phyloP scores from a whole-genome alignment of 2,797 vertebrate species.

The Spinus olivaceus region DNA sequence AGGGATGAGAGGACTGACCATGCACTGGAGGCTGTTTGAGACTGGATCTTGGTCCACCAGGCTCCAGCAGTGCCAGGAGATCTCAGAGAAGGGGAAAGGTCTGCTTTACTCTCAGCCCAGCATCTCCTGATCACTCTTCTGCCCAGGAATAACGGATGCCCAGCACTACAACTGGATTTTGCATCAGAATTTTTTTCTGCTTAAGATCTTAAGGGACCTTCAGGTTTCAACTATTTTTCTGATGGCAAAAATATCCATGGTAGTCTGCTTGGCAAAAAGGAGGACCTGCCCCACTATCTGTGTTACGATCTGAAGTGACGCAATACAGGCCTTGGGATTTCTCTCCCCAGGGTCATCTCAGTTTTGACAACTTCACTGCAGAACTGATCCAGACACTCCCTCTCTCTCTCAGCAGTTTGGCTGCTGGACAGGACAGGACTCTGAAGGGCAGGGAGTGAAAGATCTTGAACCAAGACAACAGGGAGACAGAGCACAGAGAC shows the following conservation, averaged over 20 bases:
- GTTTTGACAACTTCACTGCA: background rate
- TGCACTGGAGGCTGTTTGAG: background rate
- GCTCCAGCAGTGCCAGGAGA: background rate
- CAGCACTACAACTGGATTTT: background rate
- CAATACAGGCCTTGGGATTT: background rate
- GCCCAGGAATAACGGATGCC: background rate
- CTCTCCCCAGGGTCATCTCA: background rate
- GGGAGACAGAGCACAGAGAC: background rate
- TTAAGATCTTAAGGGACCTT: background rate
- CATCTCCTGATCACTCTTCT: background rate
- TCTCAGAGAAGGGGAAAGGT: background rate
- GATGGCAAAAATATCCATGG: background rate
- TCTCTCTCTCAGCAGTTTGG: background rate
- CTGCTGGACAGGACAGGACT: background rate
- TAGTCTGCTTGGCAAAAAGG: background rate
- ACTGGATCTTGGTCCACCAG: background rate
- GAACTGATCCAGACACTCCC: background rate
- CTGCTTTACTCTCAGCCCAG: background rate
- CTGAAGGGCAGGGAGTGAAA: background rate
- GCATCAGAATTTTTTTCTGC: background rate
- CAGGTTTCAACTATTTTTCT: background rate
- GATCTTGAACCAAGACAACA: background rate
- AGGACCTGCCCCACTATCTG: background rate
- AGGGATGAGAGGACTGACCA: background rate
- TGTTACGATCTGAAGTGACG: background rate